Evolutionary conservation across 2,797 vertebrate genomes (phyloP).

Genomic region (Gouania willdenowi): DNA sequence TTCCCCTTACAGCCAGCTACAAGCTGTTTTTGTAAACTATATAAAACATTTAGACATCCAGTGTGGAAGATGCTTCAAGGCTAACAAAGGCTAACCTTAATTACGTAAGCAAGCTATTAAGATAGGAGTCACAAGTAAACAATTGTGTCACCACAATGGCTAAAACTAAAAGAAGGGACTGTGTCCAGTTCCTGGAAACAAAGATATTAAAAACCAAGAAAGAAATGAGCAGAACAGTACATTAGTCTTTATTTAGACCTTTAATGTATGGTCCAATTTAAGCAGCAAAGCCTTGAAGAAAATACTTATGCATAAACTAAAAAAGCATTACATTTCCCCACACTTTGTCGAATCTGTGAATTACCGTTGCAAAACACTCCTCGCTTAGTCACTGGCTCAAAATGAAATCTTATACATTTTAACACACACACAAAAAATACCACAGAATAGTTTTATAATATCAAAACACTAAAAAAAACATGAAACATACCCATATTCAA

Average conservation of each 20-base stretch:
- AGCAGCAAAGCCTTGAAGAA: too few species aligned
- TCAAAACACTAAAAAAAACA: constrained; percentile 31
- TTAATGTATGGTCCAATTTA: too few species aligned
- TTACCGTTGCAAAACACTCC: too few species aligned
- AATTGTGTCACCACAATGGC: neutral
- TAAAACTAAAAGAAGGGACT: constrained; percentile 1
- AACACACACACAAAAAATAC: too few species aligned
- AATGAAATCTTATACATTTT: too few species aligned
- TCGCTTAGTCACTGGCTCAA: too few species aligned
- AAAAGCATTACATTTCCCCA: too few species aligned
- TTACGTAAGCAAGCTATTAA: constrained; percentile 24
- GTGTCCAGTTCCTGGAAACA: neutral
- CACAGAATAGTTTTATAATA: constrained; percentile 18
- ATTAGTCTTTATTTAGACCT: too few species aligned
- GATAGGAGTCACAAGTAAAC: constrained; percentile 14
- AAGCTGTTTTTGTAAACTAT: constrained; percentile 34
- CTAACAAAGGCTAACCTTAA: constrained; percentile 23
- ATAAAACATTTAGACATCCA: constrained; percentile 39
- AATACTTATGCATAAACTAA: too few species aligned
- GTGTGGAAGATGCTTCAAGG: constrained; percentile 35
- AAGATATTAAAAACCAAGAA: too few species aligned
- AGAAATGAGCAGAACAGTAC: too few species aligned
- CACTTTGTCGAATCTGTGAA: too few species aligned
- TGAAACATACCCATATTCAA: constrained; percentile 7
- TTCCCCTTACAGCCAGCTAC: constrained; percentile 14